These are phyloP conservation scores for Heteractis magnifica DNA, from an alignment of 92 coral and sea anemone species.

Conservation along the genomic window DNA sequence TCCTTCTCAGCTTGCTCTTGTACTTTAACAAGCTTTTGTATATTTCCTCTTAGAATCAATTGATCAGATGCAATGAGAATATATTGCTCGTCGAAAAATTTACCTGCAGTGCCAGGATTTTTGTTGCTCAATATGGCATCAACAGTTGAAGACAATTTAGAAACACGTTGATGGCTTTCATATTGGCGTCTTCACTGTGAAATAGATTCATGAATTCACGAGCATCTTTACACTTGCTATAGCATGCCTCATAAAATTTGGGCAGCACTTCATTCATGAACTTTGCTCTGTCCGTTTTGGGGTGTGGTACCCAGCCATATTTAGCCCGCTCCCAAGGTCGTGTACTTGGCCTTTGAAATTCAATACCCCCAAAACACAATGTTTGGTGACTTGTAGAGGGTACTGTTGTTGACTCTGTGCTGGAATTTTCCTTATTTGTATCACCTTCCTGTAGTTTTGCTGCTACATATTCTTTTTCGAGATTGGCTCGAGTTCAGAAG, in stretches of 20 bases:
- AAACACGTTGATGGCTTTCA: slow-evolving; percentile 30
- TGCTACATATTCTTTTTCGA: too few relatives aligned
- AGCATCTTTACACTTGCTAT: slow-evolving; percentile 28
- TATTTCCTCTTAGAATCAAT: slow-evolving; percentile 28
- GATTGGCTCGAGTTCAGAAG: too few relatives aligned
- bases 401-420: too few relatives aligned
- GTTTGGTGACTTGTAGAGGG: too few relatives aligned
- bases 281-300: slow-evolving; percentile 42
- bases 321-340: slow-evolving; percentile 47
- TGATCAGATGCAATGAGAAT: slow-evolving; percentile 48
- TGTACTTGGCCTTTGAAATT: slow-evolving; percentile 16
- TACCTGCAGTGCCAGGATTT: slow-evolving; percentile 59
- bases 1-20: slow-evolving; percentile 32
- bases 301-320: slow-evolving; percentile 56
- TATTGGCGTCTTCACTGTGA: slow-evolving; percentile 47
- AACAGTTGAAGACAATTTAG: slow-evolving; percentile 20
- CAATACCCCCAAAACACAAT: too few relatives aligned
- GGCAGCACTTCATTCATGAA: slow-evolving; percentile 45
- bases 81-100: slow-evolving; percentile 45
- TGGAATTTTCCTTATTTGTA: too few relatives aligned
- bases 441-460: too few relatives aligned
- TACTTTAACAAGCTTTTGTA: slow-evolving; percentile 26
- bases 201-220: slow-evolving; percentile 55
- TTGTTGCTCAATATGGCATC: slow-evolving; percentile 33
- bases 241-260: slow-evolving; percentile 36